Conservation (phyloP, 2,888 invertebrate genomes). For the Mimumesa dahlbomi region DNA sequence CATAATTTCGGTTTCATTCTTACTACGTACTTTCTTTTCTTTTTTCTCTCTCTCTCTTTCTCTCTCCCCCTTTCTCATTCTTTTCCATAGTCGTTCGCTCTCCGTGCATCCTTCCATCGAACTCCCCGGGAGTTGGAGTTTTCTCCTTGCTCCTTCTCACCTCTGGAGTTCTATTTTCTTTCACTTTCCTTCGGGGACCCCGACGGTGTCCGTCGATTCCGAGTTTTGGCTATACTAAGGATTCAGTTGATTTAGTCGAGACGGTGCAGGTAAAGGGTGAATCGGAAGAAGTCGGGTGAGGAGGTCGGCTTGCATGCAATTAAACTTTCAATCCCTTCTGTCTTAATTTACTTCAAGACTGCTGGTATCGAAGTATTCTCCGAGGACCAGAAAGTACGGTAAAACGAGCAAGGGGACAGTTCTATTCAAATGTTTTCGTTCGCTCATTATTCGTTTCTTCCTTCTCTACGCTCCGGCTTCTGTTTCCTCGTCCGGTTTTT, state of each 20-base stretch:
- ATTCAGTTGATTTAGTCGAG: slow-evolving; percentile 28
- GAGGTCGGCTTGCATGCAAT: slow-evolving; percentile 70
- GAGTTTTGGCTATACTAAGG: slow-evolving; percentile 10
- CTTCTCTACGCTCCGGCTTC: slow-evolving; percentile 6
- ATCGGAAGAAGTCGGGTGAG: slow-evolving; percentile 15
- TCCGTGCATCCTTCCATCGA: neutral
- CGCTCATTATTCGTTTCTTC: slow-evolving; percentile 26
- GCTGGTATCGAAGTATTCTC: slow-evolving; percentile 61
- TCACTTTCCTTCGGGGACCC: slow-evolving; percentile 4
- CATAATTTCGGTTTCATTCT: slow-evolving; percentile 68
- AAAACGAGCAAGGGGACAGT: slow-evolving; percentile 46
- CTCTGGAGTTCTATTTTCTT: neutral
- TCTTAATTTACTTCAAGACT: slow-evolving; percentile 66
- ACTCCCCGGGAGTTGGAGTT: slow-evolving; percentile 15
- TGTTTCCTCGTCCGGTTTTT: neutral
- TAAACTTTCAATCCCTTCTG: slow-evolving; percentile 71
- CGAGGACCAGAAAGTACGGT: slow-evolving; percentile 6
- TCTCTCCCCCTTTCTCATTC: slow-evolving; percentile 11
- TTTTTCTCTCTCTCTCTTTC: neutral
- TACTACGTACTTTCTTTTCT: slow-evolving; percentile 36
- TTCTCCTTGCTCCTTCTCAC: neutral
- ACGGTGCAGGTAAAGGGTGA: slow-evolving; percentile 5
- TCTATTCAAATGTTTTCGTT: slow-evolving; percentile 60
- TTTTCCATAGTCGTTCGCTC: neutral
- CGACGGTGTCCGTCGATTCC: slow-evolving; percentile 11